These are phyloP conservation scores for Oreotragus oreotragus DNA, from an alignment of 2,113 vertebrate species.

Conservation along the genomic window DNA sequence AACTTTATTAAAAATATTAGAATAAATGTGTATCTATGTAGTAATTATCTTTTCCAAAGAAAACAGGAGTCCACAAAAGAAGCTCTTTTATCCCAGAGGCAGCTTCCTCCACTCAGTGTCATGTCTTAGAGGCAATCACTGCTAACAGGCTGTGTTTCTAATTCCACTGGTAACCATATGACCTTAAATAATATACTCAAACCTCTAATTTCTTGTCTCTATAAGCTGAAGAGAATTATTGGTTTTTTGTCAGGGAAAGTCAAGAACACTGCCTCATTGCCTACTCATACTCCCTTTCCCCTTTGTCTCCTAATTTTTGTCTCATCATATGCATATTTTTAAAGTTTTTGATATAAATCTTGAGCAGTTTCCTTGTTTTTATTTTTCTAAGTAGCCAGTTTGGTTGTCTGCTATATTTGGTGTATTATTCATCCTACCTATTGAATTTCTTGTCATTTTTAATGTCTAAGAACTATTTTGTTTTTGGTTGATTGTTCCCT, in stretches of 20 bases:
- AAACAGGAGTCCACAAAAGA: not conserved
- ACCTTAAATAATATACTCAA: not conserved
- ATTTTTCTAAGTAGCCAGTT: not conserved
- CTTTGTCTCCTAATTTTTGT: not conserved
- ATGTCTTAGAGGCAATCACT: not conserved
- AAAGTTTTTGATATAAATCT: not conserved
- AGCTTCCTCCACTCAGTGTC: not conserved
- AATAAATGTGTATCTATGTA: not conserved
- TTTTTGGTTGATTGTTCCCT: not conserved
- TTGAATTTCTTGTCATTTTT: slow-evolving; percentile 6
- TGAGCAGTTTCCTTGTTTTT: not conserved
- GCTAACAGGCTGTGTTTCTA: not conserved
- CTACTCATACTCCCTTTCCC: not conserved
- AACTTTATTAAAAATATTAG: not conserved
- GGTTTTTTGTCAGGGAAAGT: not conserved
- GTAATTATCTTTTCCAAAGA: not conserved
- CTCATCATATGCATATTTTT: not conserved
- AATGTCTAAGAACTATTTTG: not conserved
- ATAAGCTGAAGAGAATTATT: not conserved
- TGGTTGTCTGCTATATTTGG: not conserved
- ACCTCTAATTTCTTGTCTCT: not conserved
- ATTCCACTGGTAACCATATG: not conserved
- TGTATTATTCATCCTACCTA: not conserved
- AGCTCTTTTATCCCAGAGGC: not conserved
- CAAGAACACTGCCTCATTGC: not conserved